Percentiles rank a stretch among this genome's conserved stretches.
phyloP scores from a whole-genome alignment of 2,113 vertebrate species.

The Electrona antarctica region DNA sequence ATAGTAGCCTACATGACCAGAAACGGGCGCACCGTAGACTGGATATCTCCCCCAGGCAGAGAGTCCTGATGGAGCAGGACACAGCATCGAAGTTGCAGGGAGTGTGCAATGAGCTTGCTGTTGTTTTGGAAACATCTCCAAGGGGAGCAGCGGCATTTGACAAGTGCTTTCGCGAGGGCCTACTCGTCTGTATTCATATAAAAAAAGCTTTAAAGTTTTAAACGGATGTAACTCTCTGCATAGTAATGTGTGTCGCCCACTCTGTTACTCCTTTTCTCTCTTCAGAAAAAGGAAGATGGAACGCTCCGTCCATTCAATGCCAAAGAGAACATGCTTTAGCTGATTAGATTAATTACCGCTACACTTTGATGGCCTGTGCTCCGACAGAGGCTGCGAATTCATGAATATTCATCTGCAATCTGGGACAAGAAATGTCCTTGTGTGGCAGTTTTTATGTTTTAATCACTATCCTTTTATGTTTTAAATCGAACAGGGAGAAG shows the following conservation, averaged over 20 bases:
- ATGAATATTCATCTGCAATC: constrained; percentile 57
- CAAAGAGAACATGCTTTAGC: constrained; percentile 48
- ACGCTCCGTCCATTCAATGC: constrained; percentile 57
- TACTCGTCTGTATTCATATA: constrained; percentile 69
- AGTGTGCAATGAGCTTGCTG: too few relatives aligned
- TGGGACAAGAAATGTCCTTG: constrained; percentile 29
- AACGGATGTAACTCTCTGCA: constrained; percentile 51
- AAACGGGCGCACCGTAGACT: too few relatives aligned
- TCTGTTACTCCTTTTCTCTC: constrained; percentile 21
- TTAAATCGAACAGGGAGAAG: background rate
- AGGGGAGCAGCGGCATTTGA: constrained; percentile 33
- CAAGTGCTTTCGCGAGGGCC: constrained; percentile 36
- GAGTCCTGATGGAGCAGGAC: too few relatives aligned
- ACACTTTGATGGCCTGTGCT: constrained; percentile 56
- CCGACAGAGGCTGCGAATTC: constrained; percentile 23
- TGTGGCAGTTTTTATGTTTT: constrained; percentile 52
- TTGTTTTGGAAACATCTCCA: background rate
- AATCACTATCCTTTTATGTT: constrained; percentile 46
- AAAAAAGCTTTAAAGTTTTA: constrained; percentile 65
- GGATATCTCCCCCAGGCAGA: too few relatives aligned
- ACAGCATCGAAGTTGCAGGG: too few relatives aligned
- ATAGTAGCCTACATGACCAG: too few relatives aligned
- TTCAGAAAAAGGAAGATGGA: constrained; percentile 26
- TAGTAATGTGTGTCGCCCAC: constrained; percentile 38
- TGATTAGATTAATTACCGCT: constrained; percentile 64